phyloP scores from a whole-genome alignment of 2,888 invertebrate species.

The Bimastos eiseni region DNA sequence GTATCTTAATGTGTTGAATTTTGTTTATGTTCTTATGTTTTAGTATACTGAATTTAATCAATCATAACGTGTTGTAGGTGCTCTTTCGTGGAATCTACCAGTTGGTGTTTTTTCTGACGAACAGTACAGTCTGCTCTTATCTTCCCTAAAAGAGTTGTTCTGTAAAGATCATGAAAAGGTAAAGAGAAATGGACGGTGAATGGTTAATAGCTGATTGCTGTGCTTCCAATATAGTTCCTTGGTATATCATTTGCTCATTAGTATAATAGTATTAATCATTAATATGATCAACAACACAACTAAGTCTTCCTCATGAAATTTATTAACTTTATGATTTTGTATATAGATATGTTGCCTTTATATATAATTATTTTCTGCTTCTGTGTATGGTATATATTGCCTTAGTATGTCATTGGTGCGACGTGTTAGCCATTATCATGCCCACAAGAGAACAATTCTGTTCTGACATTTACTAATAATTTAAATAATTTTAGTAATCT shows the following conservation, averaged over 20 bases:
- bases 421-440: no score
- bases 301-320: neutral
- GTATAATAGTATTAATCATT: neutral
- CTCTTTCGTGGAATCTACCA: slow-evolving; percentile 14
- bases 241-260: neutral
- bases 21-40: no score
- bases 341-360: no score
- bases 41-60: no score
- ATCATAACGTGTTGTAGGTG: neutral
- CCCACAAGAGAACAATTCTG: no score
- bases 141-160: neutral
- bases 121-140: neutral
- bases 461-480: no score
- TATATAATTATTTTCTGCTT: no score
- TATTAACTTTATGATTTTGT: no score
- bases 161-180: slow-evolving; percentile 18
- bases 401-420: no score
- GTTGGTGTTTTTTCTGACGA: slow-evolving; percentile 23
- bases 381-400: no score
- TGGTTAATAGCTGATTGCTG: neutral
- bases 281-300: neutral
- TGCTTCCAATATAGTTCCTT: neutral
- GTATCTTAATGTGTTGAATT: no score
- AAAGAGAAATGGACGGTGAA: neutral
- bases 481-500: no score